Base-by-base conservation (phyloP, 2,113 vertebrate species). In the Leucopternis melanops region DNA sequence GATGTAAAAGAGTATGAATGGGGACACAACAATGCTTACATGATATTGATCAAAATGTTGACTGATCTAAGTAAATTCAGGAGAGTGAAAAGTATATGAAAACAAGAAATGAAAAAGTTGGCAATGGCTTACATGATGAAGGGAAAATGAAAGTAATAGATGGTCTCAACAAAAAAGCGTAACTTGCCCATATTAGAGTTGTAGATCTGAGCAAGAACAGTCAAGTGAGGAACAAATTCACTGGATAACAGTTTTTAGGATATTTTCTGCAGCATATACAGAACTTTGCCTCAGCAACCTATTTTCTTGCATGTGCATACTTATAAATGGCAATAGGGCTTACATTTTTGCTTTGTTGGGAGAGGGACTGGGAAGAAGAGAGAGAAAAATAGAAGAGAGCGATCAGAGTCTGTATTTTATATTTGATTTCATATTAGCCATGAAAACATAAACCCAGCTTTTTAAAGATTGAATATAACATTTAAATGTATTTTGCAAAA, bases 221-320 rank as follows among this genome's bases (percentile, higher is more conserved):
- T 69, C 80, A 88, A 81, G 78, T 73, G 90, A 93, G n/a, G 54
- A 96, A 86, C 47, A 95, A 86, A 91, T 94, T 95, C 86, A 67
- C 40, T 44, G 86, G 38, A 55, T 49, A 96, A 83, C 59, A 62
- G 94, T 34, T 94, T 94, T 74, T 81, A 89, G 55, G 88, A n/a
- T 81, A 52, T 85, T 82, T 87, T 91, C 31, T 91, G 69, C 12
- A 40, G 44, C 54, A 65, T 40, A 32, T 61, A 13, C 13, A 61
- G 23, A 85, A 66, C 45, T 87, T 75, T 73, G 16, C 36, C 44
- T 82, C 36, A 34, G 49, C 42, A 73, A 84, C 78, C 45, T 65
- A 8, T 91, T 93, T 80, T n/a, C 34, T 92, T 83, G n/a, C 36
- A 45, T 4, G 1, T 11, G 8, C 32, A 34, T 62, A 66, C 32